A percentile compares a stretch with the other conserved stretches of the same genome.
Evolutionary conservation across 2,113 vertebrate species (phyloP).

Genomic region (Macrotus californicus): DNA sequence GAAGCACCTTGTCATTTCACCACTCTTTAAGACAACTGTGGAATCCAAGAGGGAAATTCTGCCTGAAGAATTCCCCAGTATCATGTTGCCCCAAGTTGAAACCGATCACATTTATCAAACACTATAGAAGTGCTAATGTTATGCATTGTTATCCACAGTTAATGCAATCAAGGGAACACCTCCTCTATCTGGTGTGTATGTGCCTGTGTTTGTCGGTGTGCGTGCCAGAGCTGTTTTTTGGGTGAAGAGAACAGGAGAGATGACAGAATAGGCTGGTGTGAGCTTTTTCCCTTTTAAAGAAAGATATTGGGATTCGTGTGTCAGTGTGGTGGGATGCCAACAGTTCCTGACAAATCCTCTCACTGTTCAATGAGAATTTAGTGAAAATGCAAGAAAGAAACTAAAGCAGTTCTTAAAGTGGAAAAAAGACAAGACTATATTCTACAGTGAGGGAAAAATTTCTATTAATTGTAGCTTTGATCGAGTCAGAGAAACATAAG

Average conservation of each 20-base stretch:
- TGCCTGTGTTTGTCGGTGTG: background rate
- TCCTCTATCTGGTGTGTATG: conserved; percentile 9
- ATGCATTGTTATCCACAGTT: conserved; percentile 71
- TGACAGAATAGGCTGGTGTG: background rate
- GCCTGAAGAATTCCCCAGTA: conserved; percentile 65
- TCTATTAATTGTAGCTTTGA: background rate
- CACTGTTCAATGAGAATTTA: background rate
- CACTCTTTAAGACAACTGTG: conserved; percentile 56
- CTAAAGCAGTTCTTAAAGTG: background rate
- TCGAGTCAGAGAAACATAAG: background rate
- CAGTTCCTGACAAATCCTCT: background rate
- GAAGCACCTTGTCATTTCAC: conserved; percentile 68
- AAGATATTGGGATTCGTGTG: background rate
- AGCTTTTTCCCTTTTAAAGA: background rate
- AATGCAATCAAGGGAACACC: conserved; percentile 73
- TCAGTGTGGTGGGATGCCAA: background rate
- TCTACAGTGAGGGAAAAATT: background rate
- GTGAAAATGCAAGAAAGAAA: background rate
- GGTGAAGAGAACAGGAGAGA: background rate
- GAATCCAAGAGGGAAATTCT: conserved; percentile 70
- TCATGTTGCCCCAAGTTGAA: conserved; percentile 55
- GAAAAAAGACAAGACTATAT: background rate
- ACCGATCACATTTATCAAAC: conserved; percentile 72
- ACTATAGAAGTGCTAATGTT: conserved; percentile 66
- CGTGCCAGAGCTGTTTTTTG: conserved; percentile 28